Evolutionary conservation across 2,888 invertebrate genomes (phyloP).

Genomic region (Acanthosepion lycidas): DNA sequence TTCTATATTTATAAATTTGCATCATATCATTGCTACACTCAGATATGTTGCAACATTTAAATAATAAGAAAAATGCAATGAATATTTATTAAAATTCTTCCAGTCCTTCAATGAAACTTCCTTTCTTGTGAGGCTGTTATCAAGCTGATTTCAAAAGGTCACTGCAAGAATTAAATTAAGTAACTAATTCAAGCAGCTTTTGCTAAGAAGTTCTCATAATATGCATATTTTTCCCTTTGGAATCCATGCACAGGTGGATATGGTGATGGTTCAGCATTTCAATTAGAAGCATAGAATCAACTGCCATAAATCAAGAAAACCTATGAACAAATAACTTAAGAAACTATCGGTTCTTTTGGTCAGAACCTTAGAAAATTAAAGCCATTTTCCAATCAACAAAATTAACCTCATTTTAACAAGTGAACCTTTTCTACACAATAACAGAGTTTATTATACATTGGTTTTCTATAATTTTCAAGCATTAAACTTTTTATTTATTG

Average conservation of each 20-base stretch:
- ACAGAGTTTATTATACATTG: too few species aligned
- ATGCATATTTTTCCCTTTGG: neutral
- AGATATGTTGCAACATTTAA: too few species aligned
- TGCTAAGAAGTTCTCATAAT: neutral
- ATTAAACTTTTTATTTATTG: too few species aligned
- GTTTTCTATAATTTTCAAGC: too few species aligned
- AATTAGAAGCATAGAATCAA: neutral
- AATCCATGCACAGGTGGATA: neutral
- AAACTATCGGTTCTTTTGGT: too few species aligned
- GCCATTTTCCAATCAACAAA: too few species aligned
- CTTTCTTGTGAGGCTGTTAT: neutral
- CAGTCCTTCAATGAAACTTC: neutral
- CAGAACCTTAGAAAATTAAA: too few species aligned
- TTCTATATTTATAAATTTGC: too few species aligned
- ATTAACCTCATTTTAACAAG: too few species aligned
- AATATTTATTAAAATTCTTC: neutral
- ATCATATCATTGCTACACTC: too few species aligned
- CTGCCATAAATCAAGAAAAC: neutral
- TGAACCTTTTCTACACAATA: too few species aligned
- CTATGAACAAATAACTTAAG: neutral
- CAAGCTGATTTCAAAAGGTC: neutral
- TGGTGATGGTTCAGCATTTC: neutral
- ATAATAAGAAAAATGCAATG: too few species aligned
- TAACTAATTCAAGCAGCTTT: neutral
- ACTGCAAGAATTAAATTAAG: neutral